Evolutionary conservation across 2,888 invertebrate genomes (phyloP), one percentile per base, ranked within the genome.

Genomic region (Acleris cristana): DNA sequence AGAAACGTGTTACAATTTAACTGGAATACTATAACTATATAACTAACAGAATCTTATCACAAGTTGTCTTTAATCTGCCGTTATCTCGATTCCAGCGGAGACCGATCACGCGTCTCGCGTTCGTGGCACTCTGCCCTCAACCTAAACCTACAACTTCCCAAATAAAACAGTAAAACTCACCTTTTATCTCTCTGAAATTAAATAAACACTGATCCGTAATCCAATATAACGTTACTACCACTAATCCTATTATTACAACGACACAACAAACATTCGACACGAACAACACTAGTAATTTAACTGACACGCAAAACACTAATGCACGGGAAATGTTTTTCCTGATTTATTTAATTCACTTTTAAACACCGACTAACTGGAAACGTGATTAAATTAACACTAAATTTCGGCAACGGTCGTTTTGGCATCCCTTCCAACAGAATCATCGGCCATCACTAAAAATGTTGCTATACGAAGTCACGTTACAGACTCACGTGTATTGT

Each of bases 381-480:
- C 84, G 87, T 86, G 79, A 80, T 79, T 80, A 86, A 85, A 88
- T 87, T 80, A 83, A 83, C 84, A 86, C 83, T 78, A 85, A 85
- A 85, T 85, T 88, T 84, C 85, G 80, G 84, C 80, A 86, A 86
- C 84, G 79, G 79, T 82, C 82, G 79, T 78, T 79, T 78, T 79
- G 76, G 75, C 86, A 86, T 78, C 79, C 85, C 83, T 79, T 78
- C 81, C 84, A 84, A 87, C 82, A 82, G 85, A 88, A 87, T 82
- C 83, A 90, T 87, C 91, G 88, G 92, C 92, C 92, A 92, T 92
- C 82, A 91, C 92, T 92, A 73, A 85, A 85, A 90, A 87, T 82
- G 79, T 81, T 81, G 78, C 81, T 67, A 70, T 76, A 72, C 72
- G 70, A 77, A 82, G 86, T 90, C 87, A 89, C 88, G 86, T 87